Conservation (phyloP, 2,888 invertebrate genomes). For the Fissipunctia ypsillon region DNA sequence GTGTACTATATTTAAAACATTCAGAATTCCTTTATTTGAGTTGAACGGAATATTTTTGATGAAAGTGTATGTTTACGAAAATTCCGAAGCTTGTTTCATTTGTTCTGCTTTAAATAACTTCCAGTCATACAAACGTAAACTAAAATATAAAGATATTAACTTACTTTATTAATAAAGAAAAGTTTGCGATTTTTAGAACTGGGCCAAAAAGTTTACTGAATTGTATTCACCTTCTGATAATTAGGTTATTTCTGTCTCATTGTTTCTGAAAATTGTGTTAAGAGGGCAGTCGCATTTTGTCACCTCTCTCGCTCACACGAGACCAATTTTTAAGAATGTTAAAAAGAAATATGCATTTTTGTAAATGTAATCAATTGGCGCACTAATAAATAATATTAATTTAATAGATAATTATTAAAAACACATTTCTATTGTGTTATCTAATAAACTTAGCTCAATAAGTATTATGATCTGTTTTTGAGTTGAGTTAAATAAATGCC, state of each 20-base stretch:
- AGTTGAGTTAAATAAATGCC: too few species aligned
- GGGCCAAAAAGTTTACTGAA: background rate
- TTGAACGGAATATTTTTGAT: background rate
- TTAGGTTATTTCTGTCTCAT: background rate
- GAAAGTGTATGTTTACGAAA: background rate
- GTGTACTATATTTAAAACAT: background rate
- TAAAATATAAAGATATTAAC: conserved; percentile 3
- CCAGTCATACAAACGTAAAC: background rate
- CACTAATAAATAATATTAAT: too few species aligned
- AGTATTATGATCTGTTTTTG: too few species aligned
- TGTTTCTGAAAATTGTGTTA: background rate
- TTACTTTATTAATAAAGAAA: background rate
- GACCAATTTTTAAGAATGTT: too few species aligned
- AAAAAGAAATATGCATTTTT: too few species aligned
- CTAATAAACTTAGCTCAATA: too few species aligned
- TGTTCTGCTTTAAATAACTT: background rate
- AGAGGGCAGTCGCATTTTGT: too few species aligned
- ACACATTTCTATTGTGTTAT: too few species aligned
- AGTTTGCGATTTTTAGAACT: background rate
- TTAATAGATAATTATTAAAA: too few species aligned
- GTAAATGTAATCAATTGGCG: too few species aligned
- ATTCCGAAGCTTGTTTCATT: background rate
- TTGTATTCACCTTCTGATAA: conserved; percentile 4
- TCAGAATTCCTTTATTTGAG: background rate
- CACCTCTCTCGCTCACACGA: too few species aligned